Conservation (phyloP, 2,797 vertebrate species). For the Acestrorhynchus altus region DNA sequence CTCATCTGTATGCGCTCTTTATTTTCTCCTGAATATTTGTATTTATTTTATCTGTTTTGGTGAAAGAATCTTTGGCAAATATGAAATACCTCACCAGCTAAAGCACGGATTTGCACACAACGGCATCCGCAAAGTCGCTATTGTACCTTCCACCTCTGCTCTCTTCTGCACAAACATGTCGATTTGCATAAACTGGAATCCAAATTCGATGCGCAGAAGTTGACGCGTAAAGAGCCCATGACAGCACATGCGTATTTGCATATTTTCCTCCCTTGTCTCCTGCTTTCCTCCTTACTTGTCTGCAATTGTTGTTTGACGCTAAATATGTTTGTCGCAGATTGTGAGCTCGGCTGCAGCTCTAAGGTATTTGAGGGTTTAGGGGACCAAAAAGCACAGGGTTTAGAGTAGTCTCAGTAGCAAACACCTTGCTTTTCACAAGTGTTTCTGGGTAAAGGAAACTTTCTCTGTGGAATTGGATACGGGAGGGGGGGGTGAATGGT, state of each 20-base stretch:
- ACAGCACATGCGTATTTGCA: constrained; percentile 40
- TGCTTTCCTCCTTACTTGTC: constrained; percentile 24
- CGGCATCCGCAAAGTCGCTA: neutral
- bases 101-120: neutral
- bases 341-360: neutral
- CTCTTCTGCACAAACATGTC: constrained; percentile 40
- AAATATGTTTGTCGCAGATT: constrained; percentile 44
- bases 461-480: neutral
- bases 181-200: constrained; percentile 50
- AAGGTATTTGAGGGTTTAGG: neutral
- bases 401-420: constrained; percentile 10
- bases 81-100: neutral
- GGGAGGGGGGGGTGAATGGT: neutral
- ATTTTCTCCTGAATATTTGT: neutral
- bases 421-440: neutral
- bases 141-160: neutral
- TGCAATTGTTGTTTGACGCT: constrained; percentile 34
- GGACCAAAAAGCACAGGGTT: neutral
- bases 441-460: neutral
- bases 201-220: constrained; percentile 33
- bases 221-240: constrained; percentile 38
- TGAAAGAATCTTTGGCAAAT: neutral
- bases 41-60: neutral
- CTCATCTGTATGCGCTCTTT: constrained; percentile 1
- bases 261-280: constrained; percentile 8